Evolutionary conservation across 1,140 invertebrate genomes (phyloP), one percentile per base, ranked within the genome.

Genomic region (Macrotrachela quadricornifera): DNA sequence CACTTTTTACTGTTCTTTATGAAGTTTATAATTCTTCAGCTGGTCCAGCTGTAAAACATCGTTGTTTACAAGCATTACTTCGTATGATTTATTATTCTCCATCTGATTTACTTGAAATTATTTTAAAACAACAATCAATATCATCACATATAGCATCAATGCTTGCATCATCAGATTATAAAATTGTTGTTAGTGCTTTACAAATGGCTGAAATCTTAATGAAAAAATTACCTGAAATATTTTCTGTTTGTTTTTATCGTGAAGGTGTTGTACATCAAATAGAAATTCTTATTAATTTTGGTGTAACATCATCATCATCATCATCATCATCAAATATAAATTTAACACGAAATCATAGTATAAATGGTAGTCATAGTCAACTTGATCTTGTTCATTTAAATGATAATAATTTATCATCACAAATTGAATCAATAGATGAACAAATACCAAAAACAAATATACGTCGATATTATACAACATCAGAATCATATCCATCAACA

Each of bases 1-100:
- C 85, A 18, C 72, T 95, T 51, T 91, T 95, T 71, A 81, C 81
- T 43, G 68, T 76, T 16, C 73, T 92, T 15, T 88, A 91, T 69
- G 87, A 96, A 73, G 87, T 95, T 18, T 95, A 96, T 70, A 90
- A 85, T 63, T 90, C 85, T 57, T 91, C 85, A 18, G 88, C 90
- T 51, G 90, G 90, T 9, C 87, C 87, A n/a, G 84, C 87, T 50
- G 86, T 95, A 13, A 79, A 88, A 61, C 88, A 87, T 70, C 90
- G 91, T 70, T 94, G 88, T 67, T 75, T 95, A 21, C 79, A 86
- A 63, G 87, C 90, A n/a, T 75, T 95, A 17, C 74, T 95, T 14
- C 76, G 88, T 49, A 92, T 94, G 81, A 83, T 95, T 1, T 91
- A 86, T 70, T 92, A 90, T 68, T 82, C 87, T 30, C 21, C 21